Conservation (phyloP, 2,888 invertebrate genomes). For the Agonopterix subpropinquella region DNA sequence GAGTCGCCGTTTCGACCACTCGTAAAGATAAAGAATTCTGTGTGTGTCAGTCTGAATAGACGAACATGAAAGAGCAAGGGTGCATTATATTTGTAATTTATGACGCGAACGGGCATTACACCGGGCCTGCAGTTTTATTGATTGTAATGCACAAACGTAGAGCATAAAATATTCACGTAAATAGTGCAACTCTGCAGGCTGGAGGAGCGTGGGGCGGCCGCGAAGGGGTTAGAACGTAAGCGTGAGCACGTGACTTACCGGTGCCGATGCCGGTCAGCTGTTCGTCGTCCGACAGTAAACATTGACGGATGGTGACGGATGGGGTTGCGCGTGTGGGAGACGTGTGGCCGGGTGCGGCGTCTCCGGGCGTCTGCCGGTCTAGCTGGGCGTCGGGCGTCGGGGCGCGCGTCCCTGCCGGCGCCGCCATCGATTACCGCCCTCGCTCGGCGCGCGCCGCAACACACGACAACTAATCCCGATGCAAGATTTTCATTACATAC, state of each 20-base stretch:
- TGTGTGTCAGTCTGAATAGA: slow-evolving; percentile 53
- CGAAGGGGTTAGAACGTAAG: slow-evolving; percentile 19
- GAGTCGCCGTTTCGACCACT: slow-evolving; percentile 52
- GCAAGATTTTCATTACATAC: slow-evolving; percentile 73
- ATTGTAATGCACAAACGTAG: slow-evolving; percentile 46
- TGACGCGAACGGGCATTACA: slow-evolving; percentile 42
- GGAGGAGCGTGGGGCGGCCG: slow-evolving; percentile 18
- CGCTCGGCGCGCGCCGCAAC: slow-evolving; percentile 55
- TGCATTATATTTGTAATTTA: slow-evolving; percentile 69
- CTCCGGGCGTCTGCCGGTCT: slow-evolving; percentile 78
- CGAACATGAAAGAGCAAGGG: slow-evolving; percentile 58
- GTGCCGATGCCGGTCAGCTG: slow-evolving; percentile 68
- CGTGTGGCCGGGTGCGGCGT: slow-evolving; percentile 64
- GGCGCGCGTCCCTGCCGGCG: slow-evolving; percentile 68
- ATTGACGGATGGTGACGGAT: slow-evolving; percentile 56
- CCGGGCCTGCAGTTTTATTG: slow-evolving; percentile 45
- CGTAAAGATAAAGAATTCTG: slow-evolving; percentile 64
- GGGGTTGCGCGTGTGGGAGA: slow-evolving; percentile 46
- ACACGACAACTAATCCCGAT: slow-evolving; percentile 59
- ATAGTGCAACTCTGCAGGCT: slow-evolving; percentile 13
- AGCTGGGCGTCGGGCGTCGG: slow-evolving; percentile 70
- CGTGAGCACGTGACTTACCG: slow-evolving; percentile 70
- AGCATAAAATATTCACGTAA: slow-evolving; percentile 36
- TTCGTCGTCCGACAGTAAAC: slow-evolving; percentile 69
- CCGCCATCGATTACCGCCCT: slow-evolving; percentile 72